Evolutionary conservation across 2,888 invertebrate species (phyloP), one percentile per base, ranked within the genome.

Genomic region (Temnothorax ravouxi): DNA sequence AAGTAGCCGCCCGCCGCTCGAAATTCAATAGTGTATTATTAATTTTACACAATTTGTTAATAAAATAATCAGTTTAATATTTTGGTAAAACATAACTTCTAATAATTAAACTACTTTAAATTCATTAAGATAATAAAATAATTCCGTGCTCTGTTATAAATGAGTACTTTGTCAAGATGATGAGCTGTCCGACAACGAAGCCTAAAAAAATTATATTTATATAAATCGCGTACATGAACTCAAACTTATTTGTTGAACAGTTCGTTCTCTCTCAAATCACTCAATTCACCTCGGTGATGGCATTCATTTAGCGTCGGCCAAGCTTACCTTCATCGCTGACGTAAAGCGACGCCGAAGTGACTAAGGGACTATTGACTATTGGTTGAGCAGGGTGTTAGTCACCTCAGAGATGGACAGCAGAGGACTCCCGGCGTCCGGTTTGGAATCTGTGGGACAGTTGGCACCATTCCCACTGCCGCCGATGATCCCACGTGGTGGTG

Each of bases 371-470:
- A 96, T 94, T 97, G 96, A 91, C 93, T 95, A 96, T 94, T 97
- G 96, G 95, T 97, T 97, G 95, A 97, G 96, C 93, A 97, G 95
- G 92, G 97, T 97, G 95, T 97, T 97, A 93, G 97, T 97, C 95
- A 97, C 97, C 96, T 97, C 97, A 95, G 97, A 96, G 96, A 97
- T 97, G 95, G 97, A 97, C 95, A 97, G 93, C 96, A 97, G 92
- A 95, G 97, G 97, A 96, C 96, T 97, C 95, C 96, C 96, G 96
- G 95, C 92, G 95, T 95, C 95, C 93, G 96, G 94, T 93, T 95
- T 95, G 93, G 95, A 94, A 94, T 94, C 94, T 93, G 94, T 67
- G 93, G 95, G 94, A 94, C 95, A 95, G 92, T 95, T 94, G 94
- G 95, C 89, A 87, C 92, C 92, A 94, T 92, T 94, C 93, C 92